Conservation (phyloP, 2,113 vertebrate species). For the Chamaea fasciata region DNA sequence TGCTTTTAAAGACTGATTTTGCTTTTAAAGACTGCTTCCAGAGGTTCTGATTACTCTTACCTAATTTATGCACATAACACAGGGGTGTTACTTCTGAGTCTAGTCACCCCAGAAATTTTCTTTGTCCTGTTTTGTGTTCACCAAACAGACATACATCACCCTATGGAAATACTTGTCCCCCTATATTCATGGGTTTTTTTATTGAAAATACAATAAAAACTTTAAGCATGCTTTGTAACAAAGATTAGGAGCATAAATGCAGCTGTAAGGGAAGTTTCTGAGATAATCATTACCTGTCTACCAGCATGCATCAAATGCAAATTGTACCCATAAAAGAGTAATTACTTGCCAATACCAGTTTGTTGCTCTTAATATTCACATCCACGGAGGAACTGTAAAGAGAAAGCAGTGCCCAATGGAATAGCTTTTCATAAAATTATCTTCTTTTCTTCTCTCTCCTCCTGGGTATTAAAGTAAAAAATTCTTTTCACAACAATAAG, state of each 20-base stretch:
- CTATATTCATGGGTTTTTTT: neutral
- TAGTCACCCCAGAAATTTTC: neutral
- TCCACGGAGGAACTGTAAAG: neutral
- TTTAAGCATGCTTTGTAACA: neutral
- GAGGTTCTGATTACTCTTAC: neutral
- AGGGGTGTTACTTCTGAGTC: neutral
- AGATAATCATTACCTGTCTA: neutral
- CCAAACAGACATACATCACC: neutral
- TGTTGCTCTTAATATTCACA: constrained; percentile 11
- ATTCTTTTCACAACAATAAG: neutral
- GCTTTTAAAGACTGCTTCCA: neutral
- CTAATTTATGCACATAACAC: rapidly evolving
- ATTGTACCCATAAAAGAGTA: neutral
- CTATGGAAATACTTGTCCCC: neutral
- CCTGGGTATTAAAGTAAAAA: neutral
- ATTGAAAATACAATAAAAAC: neutral
- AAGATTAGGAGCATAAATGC: neutral
- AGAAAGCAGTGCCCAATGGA: neutral
- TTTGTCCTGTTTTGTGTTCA: neutral
- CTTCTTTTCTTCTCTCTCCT: neutral
- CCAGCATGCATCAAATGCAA: neutral
- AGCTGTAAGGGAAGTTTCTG: neutral
- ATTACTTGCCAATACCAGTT: neutral
- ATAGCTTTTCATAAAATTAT: neutral
- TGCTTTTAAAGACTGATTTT: neutral